A percentile compares a stretch with the other conserved stretches of the same genome.
Evolutionary conservation across 2,888 invertebrate genomes (phyloP).

Genomic region (Elgonia sp.): DNA sequence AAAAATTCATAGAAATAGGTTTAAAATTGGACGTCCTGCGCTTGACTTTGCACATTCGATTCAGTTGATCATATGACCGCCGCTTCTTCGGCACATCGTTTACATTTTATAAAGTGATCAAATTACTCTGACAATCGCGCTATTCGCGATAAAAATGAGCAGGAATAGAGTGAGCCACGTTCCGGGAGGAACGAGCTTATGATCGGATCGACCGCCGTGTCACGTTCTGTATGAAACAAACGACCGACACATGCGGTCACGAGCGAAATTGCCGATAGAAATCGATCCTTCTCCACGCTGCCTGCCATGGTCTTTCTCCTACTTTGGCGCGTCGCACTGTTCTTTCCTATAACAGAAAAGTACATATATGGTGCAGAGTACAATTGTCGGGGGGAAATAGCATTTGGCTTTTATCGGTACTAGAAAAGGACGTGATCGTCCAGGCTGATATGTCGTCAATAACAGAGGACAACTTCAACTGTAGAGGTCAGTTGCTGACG

Average conservation of each 20-base stretch:
- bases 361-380: conserved; percentile 61
- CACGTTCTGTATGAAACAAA: conserved; percentile 74
- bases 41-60: not conserved
- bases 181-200: conserved; percentile 65
- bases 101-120: conserved; percentile 72
- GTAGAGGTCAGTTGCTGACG: conserved; percentile 52
- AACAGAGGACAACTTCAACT: conserved; percentile 54
- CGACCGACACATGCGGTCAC: conserved; percentile 74
- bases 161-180: conserved; percentile 73
- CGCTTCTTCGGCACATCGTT: conserved; percentile 65
- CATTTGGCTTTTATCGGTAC: conserved; percentile 73
- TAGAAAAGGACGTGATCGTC: conserved; percentile 69
- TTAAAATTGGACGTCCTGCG: too few species aligned
- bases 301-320: conserved; percentile 48
- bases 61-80: conserved; percentile 31
- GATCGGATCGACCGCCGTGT: conserved; percentile 70
- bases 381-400: conserved; percentile 65
- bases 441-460: conserved; percentile 64
- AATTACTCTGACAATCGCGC: conserved; percentile 56
- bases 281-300: conserved; percentile 62
- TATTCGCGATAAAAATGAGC: conserved; percentile 69
- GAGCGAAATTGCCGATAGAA: conserved; percentile 73
- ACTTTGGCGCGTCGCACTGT: conserved; percentile 30
- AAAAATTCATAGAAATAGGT: too few species aligned
- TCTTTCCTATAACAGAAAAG: conserved; percentile 65